Evolutionary conservation across 2,113 vertebrate species (phyloP).

Genomic region (Xiphorhynchus elegans): DNA sequence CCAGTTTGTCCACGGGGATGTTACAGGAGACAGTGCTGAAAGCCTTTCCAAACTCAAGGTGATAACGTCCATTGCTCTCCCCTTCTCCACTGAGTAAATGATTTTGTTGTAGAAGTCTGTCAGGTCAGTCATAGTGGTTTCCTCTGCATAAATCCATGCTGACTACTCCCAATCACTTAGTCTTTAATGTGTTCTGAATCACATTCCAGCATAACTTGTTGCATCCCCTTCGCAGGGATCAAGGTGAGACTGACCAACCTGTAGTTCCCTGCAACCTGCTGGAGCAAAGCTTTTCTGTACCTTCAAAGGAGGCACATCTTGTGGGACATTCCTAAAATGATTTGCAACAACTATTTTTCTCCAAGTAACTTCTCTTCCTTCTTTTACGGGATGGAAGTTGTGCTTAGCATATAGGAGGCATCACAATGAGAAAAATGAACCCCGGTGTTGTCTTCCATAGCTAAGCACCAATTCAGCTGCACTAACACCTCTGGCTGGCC

Average conservation of each 20-base stretch:
- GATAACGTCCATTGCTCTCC: not conserved
- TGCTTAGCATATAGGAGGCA: rapidly evolving
- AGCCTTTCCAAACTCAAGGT: not conserved
- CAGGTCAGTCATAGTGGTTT: not conserved
- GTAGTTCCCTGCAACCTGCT: rapidly evolving
- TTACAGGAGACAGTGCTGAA: not conserved
- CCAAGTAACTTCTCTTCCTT: not conserved
- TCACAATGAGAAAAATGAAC: not conserved
- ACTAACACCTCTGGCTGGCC: not conserved
- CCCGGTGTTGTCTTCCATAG: too few relatives aligned
- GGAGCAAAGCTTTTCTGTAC: not conserved
- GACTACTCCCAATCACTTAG: not conserved
- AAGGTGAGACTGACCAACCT: not conserved
- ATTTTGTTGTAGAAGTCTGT: not conserved
- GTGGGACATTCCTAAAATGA: not conserved
- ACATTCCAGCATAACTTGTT: not conserved
- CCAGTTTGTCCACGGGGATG: not conserved
- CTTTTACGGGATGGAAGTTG: not conserved
- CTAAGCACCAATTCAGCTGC: not conserved
- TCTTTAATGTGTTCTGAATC: not conserved
- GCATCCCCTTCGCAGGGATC: not conserved
- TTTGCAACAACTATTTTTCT: not conserved
- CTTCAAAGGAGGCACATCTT: not conserved
- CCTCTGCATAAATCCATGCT: not conserved
- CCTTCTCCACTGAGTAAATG: not conserved